Conservation (phyloP, 2,113 vertebrate species). For the Trichechus manatus region DNA sequence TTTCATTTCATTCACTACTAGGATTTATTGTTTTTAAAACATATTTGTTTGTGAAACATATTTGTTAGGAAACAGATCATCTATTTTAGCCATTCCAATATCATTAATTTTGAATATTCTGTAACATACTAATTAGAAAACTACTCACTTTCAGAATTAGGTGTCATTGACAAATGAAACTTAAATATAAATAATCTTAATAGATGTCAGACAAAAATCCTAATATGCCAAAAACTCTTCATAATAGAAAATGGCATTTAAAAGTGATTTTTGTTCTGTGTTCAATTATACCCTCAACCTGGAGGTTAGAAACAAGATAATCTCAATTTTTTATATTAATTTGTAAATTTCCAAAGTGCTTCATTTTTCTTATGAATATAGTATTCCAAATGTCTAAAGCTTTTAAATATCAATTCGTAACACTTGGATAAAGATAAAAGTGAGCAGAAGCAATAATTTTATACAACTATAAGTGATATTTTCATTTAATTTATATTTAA, state of each 20-base stretch:
- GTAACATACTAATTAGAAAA: neutral
- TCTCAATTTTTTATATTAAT: constrained; percentile 50
- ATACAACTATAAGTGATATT: neutral
- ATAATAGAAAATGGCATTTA: neutral
- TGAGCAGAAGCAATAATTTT: constrained; percentile 19
- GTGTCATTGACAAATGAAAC: constrained; percentile 35
- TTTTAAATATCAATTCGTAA: constrained; percentile 39
- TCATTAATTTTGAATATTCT: constrained; percentile 54
- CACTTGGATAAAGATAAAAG: neutral
- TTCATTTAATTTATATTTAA: neutral
- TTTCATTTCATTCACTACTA: neutral
- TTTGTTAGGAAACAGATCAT: neutral
- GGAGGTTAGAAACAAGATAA: neutral
- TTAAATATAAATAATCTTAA: neutral
- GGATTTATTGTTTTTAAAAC: constrained; percentile 16
- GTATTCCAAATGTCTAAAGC: neutral
- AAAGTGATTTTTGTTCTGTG: neutral
- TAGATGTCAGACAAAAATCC: constrained; percentile 16
- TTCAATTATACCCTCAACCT: neutral
- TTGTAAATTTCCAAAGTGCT: neutral
- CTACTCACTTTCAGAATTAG: neutral
- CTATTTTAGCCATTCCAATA: neutral
- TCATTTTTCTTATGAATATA: neutral
- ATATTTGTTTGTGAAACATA: constrained; percentile 20
- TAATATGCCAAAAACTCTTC: neutral